Base-by-base conservation (phyloP, 2,888 invertebrate genomes). In the Villa cingulata region DNA sequence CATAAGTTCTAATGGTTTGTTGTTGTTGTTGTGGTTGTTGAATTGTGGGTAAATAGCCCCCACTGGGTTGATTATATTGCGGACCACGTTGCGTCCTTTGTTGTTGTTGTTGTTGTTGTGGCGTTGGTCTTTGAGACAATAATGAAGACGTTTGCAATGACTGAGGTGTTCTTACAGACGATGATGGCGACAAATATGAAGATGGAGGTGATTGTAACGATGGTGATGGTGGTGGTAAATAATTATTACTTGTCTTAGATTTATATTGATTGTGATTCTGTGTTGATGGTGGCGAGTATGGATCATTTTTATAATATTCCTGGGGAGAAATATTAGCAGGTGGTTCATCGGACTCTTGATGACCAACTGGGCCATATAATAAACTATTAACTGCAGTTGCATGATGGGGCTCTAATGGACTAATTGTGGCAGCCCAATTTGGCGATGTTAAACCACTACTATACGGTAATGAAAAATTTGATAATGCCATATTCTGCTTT, bases 391-490 rank as follows among this genome's bases (percentile, higher is more conserved):
- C 62, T 29, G 65, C 66, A 50, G 65, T 56, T 54, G 66, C 67
- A 52, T 68, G 66, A 40, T 66, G 62, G 43, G 65, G 61, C 54
- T 68, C 68, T 45, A 66, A 50, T 19, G 56, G 56, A 45, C 54
- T 56, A 41, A 54, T 48, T 5, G 68, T 68, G 15, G 64, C 65
- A 48, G 62, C 59, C 68, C 69, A 70, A 15, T 61, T 53, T 50
- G 61, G 64, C 7, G 62, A 56, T 27, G 63, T 54, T 3, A 61
- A 55, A 16, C 55, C 51, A 38, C 43, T 48, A 43, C 65, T 63
- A 53, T 68, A 70, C 39, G 70, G 70, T 53, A 70, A 53, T 43
- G 70, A 64, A 57, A 67, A 70, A 54, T 70, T 70, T 50, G 67
- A 58, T 51, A 70, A 54, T 37, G 70, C 63, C 70, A 70, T 70